A percentile compares a stretch with the other conserved stretches of the same genome.
Conservation (phyloP, 2,888 invertebrate genomes). For the Fissipunctia ypsillon region DNA sequence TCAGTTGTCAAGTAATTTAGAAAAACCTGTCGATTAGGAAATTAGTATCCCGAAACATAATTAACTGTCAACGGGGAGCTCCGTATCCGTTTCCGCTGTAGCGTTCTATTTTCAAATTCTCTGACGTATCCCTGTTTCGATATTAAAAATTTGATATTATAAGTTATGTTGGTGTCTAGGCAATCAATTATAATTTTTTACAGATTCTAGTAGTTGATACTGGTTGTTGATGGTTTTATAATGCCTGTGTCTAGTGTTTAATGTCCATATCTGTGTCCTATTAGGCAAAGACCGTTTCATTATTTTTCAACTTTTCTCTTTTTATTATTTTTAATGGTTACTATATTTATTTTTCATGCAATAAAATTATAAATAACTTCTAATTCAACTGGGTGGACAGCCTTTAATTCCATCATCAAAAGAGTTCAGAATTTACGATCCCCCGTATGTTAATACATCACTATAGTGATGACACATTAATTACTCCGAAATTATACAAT, state of each 20-base stretch:
- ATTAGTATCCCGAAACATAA: slow-evolving; percentile 87
- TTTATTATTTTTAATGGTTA: too few species aligned
- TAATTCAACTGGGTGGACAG: slow-evolving; percentile 31
- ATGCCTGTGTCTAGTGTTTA: background rate
- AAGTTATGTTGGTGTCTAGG: slow-evolving; percentile 24
- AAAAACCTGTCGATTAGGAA: slow-evolving; percentile 87
- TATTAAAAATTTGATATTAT: slow-evolving; percentile 50
- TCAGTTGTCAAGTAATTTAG: slow-evolving; percentile 56
- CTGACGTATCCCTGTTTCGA: slow-evolving; percentile 57
- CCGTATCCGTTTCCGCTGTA: slow-evolving; percentile 88
- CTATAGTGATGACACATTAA: slow-evolving; percentile 54
- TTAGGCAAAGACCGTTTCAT: background rate
- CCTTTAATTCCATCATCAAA: slow-evolving; percentile 48
- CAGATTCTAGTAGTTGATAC: background rate
- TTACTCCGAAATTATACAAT: slow-evolving; percentile 52
- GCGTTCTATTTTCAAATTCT: slow-evolving; percentile 89
- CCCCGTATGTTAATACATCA: slow-evolving; percentile 51
- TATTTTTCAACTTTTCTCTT: background rate
- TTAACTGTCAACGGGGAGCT: slow-evolving; percentile 88
- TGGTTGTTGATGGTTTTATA: background rate
- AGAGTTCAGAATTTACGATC: slow-evolving; percentile 41
- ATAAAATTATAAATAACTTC: slow-evolving; percentile 11
- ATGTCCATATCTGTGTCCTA: background rate
- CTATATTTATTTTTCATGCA: background rate
- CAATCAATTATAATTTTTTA: background rate